Base-by-base conservation (phyloP, 2,888 invertebrate species). In the Aphelenchoides bicaudatus region DNA sequence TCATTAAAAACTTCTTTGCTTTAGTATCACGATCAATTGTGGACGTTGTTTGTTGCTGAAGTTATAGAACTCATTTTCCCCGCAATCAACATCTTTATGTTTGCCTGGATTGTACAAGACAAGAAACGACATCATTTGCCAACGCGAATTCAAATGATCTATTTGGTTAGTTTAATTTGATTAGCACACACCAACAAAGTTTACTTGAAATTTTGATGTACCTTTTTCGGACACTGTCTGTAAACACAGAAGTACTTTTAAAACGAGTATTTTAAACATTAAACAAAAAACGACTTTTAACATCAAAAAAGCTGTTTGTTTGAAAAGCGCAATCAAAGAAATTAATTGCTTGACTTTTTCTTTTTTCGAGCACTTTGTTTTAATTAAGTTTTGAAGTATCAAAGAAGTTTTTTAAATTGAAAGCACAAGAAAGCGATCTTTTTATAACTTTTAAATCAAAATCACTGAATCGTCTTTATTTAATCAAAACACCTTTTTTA, bases 11-110 rank as follows among this genome's bases (percentile, higher is more conserved):
- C 13, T 37, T 27, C 25, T 5, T 23, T 21, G 8, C 64, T 71
- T 31, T 27, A 67, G 68, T 67, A 67, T 34, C 68, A 67, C 46
- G 68, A 67, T 27, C 59, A 56, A 27, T 27, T 67, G 8, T 67
- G 68, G 68, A 71, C 67, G 13, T 43, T 67, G 38, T 67, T 69
- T 21, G 67, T 67, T 4, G 70, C 68, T 2, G 68, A 67, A 55
- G 58, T 71, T 29, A 61, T 67, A 23, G 68, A 71, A 38, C 43
- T 67, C 6, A 53, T 67, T 3, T 67, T 67, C 39, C 68, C 68
- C 3, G 8, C 58, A 5, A 65, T 67, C 23, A 67, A 68, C 25
- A 29, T 67, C 16, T 51, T 54, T 19, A 52, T 67, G 50, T 67
- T 67, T 38, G 67, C 64, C 2, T 67, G 67, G 67, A 55, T 67